phyloP scores from a whole-genome alignment of 2,797 vertebrate genomes.

The Epinephelus awoara region DNA sequence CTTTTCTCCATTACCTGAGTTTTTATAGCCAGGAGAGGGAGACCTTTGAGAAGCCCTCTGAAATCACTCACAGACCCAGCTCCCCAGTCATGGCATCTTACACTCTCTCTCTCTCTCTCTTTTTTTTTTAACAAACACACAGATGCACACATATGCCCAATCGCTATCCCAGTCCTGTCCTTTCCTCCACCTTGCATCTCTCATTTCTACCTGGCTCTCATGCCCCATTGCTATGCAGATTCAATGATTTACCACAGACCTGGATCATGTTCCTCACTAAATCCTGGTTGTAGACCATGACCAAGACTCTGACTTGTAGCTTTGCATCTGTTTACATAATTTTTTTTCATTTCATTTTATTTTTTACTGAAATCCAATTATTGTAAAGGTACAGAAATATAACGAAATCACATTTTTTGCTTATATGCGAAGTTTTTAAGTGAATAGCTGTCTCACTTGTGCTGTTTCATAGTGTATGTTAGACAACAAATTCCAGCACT shows the following conservation, averaged over 20 bases:
- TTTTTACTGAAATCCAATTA: conserved; percentile 31
- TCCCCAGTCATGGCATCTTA: conserved; percentile 52
- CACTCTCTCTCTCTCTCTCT: conserved; percentile 4
- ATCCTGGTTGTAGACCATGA: conserved; percentile 34
- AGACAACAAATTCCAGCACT: conserved; percentile 14
- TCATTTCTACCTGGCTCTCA: conserved; percentile 45
- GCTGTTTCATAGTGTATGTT: not conserved
- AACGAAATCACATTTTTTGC: not conserved
- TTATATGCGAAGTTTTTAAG: not conserved
- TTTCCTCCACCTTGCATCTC: conserved; percentile 41
- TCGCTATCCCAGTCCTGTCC: conserved; percentile 1
- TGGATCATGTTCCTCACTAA: conserved; percentile 36
- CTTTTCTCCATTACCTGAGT: conserved; percentile 79
- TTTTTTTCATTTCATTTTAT: conserved; percentile 8
- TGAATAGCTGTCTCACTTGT: not conserved
- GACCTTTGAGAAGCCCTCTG: conserved; percentile 78
- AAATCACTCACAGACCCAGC: conserved; percentile 78
- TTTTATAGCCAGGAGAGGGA: conserved; percentile 75
- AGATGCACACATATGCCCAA: conserved; percentile 24
- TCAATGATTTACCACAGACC: conserved; percentile 50
- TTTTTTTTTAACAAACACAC: conserved; percentile 23
- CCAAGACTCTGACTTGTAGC: conserved; percentile 30
- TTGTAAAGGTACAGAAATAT: conserved; percentile 12
- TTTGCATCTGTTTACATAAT: conserved; percentile 37
- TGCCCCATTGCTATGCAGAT: conserved; percentile 44